These are phyloP conservation scores for Piaya cayana DNA, from an alignment of 2,113 vertebrate genomes.

Conservation along the genomic window DNA sequence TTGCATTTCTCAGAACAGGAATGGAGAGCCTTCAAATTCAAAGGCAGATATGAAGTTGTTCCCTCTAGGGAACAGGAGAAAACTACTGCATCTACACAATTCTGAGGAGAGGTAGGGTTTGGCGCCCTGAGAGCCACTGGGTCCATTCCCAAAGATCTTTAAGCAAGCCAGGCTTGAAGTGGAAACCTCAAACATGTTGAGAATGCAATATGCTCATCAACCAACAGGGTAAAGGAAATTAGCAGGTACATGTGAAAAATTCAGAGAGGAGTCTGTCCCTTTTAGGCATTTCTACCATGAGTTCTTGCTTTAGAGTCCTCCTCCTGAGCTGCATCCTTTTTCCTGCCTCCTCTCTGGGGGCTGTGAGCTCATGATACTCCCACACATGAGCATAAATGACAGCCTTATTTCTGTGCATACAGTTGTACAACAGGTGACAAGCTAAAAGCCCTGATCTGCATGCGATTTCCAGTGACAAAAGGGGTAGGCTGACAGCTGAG, in stretches of 20 bases:
- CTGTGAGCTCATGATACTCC: neutral
- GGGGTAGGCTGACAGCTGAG: neutral
- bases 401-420: neutral
- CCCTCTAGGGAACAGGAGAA: neutral
- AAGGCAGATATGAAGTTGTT: neutral
- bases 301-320: neutral
- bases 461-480: neutral
- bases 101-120: neutral
- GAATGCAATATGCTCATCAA: neutral
- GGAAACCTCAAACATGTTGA: neutral
- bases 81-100: neutral
- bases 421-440: neutral
- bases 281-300: neutral
- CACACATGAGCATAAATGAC: neutral
- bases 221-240: neutral
- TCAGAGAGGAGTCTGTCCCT: neutral
- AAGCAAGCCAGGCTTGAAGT: neutral
- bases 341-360: neutral
- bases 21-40: neutral
- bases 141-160: neutral
- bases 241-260: neutral
- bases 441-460: neutral
- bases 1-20: constrained; percentile 31
- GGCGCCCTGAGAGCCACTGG: neutral
- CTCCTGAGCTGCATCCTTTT: neutral